Percentiles rank a stretch among this genome's conserved stretches.
These are phyloP conservation scores for Megaceryle alcyon DNA, from an alignment of 2,797 vertebrate species.

Conservation along the genomic window DNA sequence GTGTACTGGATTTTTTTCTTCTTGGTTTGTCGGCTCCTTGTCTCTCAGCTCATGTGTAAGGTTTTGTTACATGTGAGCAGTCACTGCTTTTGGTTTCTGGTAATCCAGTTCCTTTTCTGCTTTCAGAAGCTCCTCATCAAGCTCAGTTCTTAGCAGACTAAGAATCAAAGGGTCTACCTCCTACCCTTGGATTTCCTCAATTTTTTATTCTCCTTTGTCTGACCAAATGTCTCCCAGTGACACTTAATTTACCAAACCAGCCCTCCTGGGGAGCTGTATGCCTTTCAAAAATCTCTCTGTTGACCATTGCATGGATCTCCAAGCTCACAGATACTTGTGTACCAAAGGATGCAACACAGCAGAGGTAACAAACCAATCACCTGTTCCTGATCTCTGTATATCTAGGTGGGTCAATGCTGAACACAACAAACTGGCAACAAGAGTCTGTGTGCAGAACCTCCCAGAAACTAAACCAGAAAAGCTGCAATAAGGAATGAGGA, in stretches of 20 bases:
- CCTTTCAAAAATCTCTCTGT: not conserved
- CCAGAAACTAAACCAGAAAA: not conserved
- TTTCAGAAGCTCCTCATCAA: not conserved
- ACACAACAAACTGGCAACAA: not conserved
- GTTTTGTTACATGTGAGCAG: accelerated
- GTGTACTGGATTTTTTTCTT: not conserved
- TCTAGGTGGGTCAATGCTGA: not conserved
- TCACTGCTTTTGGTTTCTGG: accelerated
- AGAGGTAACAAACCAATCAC: not conserved
- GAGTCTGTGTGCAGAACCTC: not conserved
- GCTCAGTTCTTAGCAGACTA: not conserved
- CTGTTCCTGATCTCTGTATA: not conserved
- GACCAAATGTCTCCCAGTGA: not conserved
- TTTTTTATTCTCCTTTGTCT: not conserved
- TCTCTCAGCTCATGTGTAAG: not conserved
- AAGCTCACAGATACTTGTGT: not conserved
- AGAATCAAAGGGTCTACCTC: not conserved
- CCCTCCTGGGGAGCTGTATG: not conserved
- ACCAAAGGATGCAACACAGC: not conserved
- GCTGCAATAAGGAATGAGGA: not conserved
- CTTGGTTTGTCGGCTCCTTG: not conserved
- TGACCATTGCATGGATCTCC: not conserved
- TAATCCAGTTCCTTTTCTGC: not conserved
- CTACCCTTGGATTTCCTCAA: not conserved
- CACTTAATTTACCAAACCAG: not conserved